Evolutionary conservation across 2,113 vertebrate genomes (phyloP), one percentile per base, ranked within the genome.

Genomic region (Talpa occidentalis): DNA sequence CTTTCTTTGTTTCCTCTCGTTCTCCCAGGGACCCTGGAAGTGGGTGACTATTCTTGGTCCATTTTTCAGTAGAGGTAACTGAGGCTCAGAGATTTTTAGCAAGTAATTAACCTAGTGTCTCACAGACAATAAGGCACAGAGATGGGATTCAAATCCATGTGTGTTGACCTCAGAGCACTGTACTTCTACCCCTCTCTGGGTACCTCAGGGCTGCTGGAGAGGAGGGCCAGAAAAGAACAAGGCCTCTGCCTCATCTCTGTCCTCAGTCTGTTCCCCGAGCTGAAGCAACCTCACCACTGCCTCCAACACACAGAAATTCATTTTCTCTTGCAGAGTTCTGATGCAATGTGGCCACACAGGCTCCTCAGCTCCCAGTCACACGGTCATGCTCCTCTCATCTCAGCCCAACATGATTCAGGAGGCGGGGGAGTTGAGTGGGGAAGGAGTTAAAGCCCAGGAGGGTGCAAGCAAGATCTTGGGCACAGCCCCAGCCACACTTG

Each of bases 201-300:
- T 11, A 4, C 7, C 56, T 40, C 40, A 9, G 35, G 32, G 40
- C 59, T 19, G 40, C 54, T 32, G 17, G 32, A 35, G 12, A 78
- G 19, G 10, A 1, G 14, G 19, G 0, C 26, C 10, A 79, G 11
- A 10, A 21, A 12, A 62, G 19, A 42, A 22, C 0, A 0, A 35
- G 59, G 49, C 5, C 49, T 69, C 67, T 49, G 88, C 72, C 85
- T 66, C 59, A 30, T 10, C 3, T 1, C 47, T 69, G 28, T n/a
- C 10, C 24, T 77, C 4, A 0, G 10, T 6, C 35, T 24, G 17
- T 44, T 32, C 95, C 21, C 54, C 28, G 37, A 40, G n/a, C 28
- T 30, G n/a, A 26, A 32, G 7, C 70, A n/a, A 11, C 3, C 3
- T 11, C 69, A 26, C 82, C 22, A 14, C n/a, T n/a, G n/a, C 37